Percentiles rank a stretch among this genome's conserved stretches.
These are phyloP conservation scores for Liopterus haemorrhoidalis DNA, from an alignment of 2,888 invertebrate genomes.

Conservation along the genomic window DNA sequence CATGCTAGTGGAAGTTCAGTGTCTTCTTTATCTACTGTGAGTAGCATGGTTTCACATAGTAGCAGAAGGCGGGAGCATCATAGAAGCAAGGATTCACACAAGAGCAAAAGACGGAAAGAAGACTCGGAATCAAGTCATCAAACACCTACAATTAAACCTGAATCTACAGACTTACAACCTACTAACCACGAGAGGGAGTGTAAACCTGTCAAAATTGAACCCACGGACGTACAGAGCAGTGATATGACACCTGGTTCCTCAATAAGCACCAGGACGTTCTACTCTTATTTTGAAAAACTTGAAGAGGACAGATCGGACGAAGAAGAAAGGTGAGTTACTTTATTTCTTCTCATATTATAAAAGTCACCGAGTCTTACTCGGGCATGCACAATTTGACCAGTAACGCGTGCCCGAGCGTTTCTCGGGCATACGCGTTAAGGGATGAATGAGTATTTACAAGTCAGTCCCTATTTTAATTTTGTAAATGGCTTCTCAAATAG, in stretches of 20 bases:
- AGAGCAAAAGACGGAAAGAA: constrained; percentile 41
- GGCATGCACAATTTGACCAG: no score
- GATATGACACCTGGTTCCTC: constrained; percentile 21
- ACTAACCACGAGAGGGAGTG: constrained; percentile 63
- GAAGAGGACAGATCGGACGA: constrained; percentile 60
- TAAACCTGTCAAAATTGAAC: constrained; percentile 17
- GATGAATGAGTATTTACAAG: no score
- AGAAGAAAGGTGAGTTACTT: constrained; percentile 51
- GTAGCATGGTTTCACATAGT: constrained; percentile 39
- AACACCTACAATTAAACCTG: no score
- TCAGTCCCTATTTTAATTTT: no score
- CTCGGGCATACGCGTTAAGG: no score
- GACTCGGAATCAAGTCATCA: constrained; percentile 30
- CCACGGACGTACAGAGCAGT: constrained; percentile 19
- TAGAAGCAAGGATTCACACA: constrained; percentile 37
- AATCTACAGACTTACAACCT: constrained; percentile 45
- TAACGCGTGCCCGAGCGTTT: no score
- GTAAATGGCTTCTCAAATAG: neutral
- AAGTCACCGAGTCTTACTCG: no score
- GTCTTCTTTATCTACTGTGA: constrained; percentile 43
- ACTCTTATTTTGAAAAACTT: constrained; percentile 64
- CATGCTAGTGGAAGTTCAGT: constrained; percentile 43
- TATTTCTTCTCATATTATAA: no score
- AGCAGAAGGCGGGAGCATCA: constrained; percentile 35
- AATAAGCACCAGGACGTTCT: constrained; percentile 47